A percentile compares a stretch with the other conserved stretches of the same genome.
phyloP scores from a whole-genome alignment of 1,140 invertebrate genomes.

The Drosophila lacertosa region DNA sequence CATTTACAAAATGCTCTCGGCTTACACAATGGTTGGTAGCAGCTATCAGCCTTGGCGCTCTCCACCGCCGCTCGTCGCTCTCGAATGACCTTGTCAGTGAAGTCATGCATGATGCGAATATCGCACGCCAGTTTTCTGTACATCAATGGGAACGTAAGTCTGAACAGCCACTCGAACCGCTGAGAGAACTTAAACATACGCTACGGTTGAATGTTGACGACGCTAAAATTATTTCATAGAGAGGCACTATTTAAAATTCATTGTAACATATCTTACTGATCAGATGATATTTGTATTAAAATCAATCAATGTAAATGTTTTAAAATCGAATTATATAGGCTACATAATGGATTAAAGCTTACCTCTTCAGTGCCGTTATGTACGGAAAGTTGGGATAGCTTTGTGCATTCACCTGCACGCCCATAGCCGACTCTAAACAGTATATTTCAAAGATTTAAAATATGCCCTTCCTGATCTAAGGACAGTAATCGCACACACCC shows the following conservation, averaged over 20 bases:
- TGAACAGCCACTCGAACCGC: conserved; percentile 66
- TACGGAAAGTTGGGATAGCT: conserved; percentile 86
- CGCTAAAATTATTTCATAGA: conserved; percentile 31
- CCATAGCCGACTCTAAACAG: conserved; percentile 88
- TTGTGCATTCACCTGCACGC: conserved; percentile 87
- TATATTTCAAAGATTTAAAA: conserved; percentile 3
- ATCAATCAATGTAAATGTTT: too few species aligned
- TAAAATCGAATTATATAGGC: too few species aligned
- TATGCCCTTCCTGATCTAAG: neutral
- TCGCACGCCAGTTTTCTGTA: conserved; percentile 49
- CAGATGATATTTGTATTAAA: too few species aligned
- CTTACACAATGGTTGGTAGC: conserved; percentile 63
- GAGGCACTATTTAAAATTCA: too few species aligned
- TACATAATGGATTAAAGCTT: conserved; percentile 33
- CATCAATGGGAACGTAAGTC: conserved; percentile 41
- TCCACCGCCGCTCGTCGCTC: conserved; percentile 57
- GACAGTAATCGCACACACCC: conserved; percentile 30
- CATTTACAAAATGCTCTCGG: neutral
- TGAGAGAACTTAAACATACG: conserved; percentile 65
- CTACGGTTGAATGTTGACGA: conserved; percentile 64
- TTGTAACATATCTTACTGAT: too few species aligned
- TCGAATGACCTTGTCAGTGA: conserved; percentile 73
- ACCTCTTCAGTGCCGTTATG: conserved; percentile 86
- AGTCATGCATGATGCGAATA: conserved; percentile 72
- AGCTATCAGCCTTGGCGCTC: conserved; percentile 58